A percentile compares a stretch with the other conserved stretches of the same genome.
Conservation (phyloP, 1,140 invertebrate species). For the Hycleus phaleratus region DNA sequence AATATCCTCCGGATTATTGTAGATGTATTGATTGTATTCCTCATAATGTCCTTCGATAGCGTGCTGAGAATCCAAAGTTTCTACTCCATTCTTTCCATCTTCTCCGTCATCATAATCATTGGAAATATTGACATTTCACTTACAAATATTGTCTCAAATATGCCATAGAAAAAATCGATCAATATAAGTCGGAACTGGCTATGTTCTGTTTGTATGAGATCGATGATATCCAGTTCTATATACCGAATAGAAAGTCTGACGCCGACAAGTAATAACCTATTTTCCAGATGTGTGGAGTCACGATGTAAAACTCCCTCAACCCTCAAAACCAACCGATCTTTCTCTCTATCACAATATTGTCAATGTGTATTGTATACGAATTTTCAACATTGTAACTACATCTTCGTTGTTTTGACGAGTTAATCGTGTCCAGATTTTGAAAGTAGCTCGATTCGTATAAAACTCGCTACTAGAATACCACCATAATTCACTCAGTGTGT, state of each 20-base stretch:
- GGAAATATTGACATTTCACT: slow-evolving; percentile 10
- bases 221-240: not conserved
- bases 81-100: too few relatives aligned
- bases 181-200: slow-evolving; percentile 2
- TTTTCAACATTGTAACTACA: too few relatives aligned
- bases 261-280: slow-evolving; percentile 15
- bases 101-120: not conserved
- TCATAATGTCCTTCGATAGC: not conserved
- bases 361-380: too few relatives aligned
- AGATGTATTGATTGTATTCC: slow-evolving; percentile 13
- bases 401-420: slow-evolving; percentile 5
- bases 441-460: not conserved
- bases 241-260: slow-evolving; percentile 10
- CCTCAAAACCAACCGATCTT: too few relatives aligned
- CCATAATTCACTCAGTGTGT: slow-evolving; percentile 4
- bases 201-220: slow-evolving; percentile 1
- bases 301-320: too few relatives aligned
- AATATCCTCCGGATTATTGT: slow-evolving; percentile 6
- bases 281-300: slow-evolving; percentile 9
- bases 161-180: too few relatives aligned
- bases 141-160: not conserved
- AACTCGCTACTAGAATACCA: not conserved
- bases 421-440: slow-evolving; percentile 9
- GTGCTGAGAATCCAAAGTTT: slow-evolving; percentile 9
- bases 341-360: too few relatives aligned